Percentiles rank a stretch among this genome's conserved stretches.
Evolutionary conservation across 2,113 vertebrate genomes (phyloP).

Genomic region (Connochaetes taurinus): DNA sequence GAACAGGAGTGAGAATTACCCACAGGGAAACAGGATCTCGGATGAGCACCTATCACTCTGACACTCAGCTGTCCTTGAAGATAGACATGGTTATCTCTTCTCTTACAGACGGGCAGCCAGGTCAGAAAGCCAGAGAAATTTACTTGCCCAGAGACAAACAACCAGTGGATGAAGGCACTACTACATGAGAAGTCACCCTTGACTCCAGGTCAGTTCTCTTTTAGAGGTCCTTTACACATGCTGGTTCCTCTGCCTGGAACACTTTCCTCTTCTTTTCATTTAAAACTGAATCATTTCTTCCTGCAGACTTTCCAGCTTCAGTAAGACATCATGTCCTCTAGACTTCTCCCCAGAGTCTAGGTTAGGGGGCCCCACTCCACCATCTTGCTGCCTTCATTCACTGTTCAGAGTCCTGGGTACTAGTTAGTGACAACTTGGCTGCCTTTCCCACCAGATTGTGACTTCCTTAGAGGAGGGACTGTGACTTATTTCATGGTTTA

Average conservation of each 20-base stretch:
- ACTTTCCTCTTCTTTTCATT: neutral
- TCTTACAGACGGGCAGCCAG: neutral
- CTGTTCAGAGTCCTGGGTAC: neutral
- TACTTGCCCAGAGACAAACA: neutral
- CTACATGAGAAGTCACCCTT: neutral
- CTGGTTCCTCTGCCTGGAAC: neutral
- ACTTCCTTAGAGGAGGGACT: neutral
- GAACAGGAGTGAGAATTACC: neutral
- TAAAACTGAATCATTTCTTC: neutral
- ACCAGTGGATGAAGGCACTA: neutral
- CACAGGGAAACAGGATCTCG: neutral
- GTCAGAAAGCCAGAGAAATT: neutral
- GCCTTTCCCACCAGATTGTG: neutral
- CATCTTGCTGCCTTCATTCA: neutral
- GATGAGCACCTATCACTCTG: neutral
- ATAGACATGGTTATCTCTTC: neutral
- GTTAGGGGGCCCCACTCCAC: neutral
- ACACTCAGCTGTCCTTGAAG: neutral
- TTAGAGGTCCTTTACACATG: neutral
- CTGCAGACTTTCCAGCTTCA: neutral
- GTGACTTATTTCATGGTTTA: neutral
- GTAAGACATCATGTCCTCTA: neutral
- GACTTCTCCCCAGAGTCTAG: neutral
- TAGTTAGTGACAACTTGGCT: neutral
- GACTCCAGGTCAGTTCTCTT: neutral